phyloP scores from a whole-genome alignment of 1,140 invertebrate species.

The Zaprionus taronus region DNA sequence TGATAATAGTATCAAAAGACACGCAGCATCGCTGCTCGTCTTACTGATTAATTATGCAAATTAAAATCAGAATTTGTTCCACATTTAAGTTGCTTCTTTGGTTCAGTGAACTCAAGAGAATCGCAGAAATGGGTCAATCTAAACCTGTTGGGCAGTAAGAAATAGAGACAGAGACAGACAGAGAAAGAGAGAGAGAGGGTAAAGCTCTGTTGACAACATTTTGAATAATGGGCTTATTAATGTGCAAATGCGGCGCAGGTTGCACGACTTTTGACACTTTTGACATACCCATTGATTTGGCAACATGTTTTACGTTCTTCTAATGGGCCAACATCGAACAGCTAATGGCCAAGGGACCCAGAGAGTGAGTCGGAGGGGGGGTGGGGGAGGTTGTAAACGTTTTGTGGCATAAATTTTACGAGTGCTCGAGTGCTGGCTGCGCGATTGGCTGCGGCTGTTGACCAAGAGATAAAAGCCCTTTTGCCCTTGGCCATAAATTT shows the following conservation, averaged over 20 bases:
- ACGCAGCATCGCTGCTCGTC: slow-evolving; percentile 4
- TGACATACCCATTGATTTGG: slow-evolving; percentile 56
- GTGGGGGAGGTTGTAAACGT: slow-evolving; percentile 18
- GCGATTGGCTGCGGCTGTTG: slow-evolving; percentile 24
- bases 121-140: slow-evolving; percentile 65
- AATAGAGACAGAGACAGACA: background rate
- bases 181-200: background rate
- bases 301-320: slow-evolving; percentile 50
- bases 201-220: slow-evolving; percentile 44
- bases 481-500: slow-evolving; percentile 43
- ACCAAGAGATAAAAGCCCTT: slow-evolving; percentile 54
- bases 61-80: slow-evolving; percentile 55
- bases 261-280: slow-evolving; percentile 67
- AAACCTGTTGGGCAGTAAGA: slow-evolving; percentile 53
- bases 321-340: slow-evolving; percentile 37
- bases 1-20: slow-evolving; percentile 38
- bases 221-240: slow-evolving; percentile 78
- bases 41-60: slow-evolving; percentile 73
- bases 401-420: slow-evolving; percentile 64
- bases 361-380: background rate
- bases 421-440: slow-evolving; percentile 2
- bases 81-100: slow-evolving; percentile 51
- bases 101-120: slow-evolving; percentile 61
- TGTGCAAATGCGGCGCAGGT: slow-evolving; percentile 68
- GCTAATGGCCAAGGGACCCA: slow-evolving; percentile 49